Evolutionary conservation across 2,888 invertebrate species (phyloP).

Genomic region (Pterobdella sp.): DNA sequence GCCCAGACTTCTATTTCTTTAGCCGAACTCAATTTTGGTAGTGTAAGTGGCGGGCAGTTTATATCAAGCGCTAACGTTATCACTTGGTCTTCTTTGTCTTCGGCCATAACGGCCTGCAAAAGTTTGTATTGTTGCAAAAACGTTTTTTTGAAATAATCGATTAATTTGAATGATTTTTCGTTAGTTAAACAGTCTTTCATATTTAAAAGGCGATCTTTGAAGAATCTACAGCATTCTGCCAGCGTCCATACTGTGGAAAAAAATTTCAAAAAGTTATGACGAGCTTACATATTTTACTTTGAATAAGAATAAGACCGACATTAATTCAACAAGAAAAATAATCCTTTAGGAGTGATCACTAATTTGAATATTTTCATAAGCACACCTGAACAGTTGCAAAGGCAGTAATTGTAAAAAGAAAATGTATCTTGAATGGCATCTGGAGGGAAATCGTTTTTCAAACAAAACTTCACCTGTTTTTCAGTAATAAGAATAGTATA

Average conservation of each 20-base stretch:
- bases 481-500: too few species aligned
- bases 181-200: background rate
- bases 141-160: background rate
- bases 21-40: background rate
- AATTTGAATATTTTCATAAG: background rate
- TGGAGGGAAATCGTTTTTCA: background rate
- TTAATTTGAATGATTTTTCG: background rate
- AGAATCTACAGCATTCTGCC: background rate
- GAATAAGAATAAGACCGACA: too few species aligned
- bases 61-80: background rate
- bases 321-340: too few species aligned
- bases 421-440: background rate
- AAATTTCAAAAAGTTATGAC: too few species aligned
- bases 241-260: constrained; percentile 11
- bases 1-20: background rate
- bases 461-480: background rate
- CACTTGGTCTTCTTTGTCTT: background rate
- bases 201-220: background rate
- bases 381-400: background rate
- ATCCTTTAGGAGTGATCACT: background rate
- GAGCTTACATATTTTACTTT: too few species aligned
- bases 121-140: constrained; percentile 9
- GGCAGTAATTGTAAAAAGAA: background rate
- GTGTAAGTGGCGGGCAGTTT: background rate
- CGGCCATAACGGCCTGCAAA: constrained; percentile 15